phyloP scores from a whole-genome alignment of 1,140 invertebrate species.

The Nymphalis io region DNA sequence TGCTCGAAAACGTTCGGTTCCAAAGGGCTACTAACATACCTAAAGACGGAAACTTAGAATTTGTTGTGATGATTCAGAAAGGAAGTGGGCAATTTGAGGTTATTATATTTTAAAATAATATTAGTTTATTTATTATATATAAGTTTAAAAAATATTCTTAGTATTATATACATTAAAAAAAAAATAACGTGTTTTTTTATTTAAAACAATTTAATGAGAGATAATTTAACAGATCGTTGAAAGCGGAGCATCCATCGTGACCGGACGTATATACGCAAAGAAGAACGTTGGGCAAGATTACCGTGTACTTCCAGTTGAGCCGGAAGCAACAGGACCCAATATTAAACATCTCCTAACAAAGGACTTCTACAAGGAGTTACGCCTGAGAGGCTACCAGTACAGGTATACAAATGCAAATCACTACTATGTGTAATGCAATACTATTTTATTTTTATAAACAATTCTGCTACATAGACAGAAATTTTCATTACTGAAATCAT shows the following conservation, averaged over 20 bases:
- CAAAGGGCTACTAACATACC: conserved; percentile 90
- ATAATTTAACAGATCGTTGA: conserved; percentile 84
- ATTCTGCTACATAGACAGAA: too few relatives aligned
- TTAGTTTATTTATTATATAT: background rate
- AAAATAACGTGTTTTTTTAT: background rate
- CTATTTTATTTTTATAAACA: too few relatives aligned
- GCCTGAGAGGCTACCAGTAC: conserved; percentile 95
- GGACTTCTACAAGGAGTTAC: conserved; percentile 96
- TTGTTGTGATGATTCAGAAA: conserved; percentile 91
- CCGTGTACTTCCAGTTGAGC: conserved; percentile 67
- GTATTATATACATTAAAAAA: too few relatives aligned
- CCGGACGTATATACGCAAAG: conserved; percentile 84
- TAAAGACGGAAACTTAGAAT: conserved; percentile 85
- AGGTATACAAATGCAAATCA: conserved; percentile 77
- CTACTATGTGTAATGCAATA: too few relatives aligned
- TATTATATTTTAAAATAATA: conserved; percentile 18
- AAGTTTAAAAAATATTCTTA: too few relatives aligned
- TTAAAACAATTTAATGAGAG: background rate
- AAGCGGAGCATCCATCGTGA: conserved; percentile 88
- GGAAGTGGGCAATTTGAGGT: conserved; percentile 91
- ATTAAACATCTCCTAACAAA: conserved; percentile 81
- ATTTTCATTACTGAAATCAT: too few relatives aligned
- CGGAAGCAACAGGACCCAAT: conserved; percentile 74
- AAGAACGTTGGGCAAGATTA: conserved; percentile 74
- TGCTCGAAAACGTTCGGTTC: conserved; percentile 94